A percentile compares a stretch with the other conserved stretches of the same genome.
Conservation (phyloP, 92 coral and sea anemone genomes). For the Pocillopora grandis region DNA sequence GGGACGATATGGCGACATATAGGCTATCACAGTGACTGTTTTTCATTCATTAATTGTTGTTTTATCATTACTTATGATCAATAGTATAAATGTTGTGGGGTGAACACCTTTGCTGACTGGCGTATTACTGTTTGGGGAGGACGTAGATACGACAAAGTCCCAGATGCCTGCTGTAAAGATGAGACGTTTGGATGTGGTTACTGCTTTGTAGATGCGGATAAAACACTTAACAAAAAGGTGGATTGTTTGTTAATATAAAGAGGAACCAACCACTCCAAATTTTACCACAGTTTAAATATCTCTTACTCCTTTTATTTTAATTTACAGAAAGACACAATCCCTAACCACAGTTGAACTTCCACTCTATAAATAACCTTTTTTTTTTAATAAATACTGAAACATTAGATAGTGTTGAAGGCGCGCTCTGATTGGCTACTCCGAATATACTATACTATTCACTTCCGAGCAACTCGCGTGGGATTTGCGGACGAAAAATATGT, state of each 20-base stretch:
- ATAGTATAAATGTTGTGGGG: conserved; percentile 56
- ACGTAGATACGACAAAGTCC: conserved; percentile 58
- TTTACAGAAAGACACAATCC: no score
- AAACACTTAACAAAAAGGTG: conserved; percentile 24
- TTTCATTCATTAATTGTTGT: background rate
- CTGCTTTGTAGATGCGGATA: conserved; percentile 19
- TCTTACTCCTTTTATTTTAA: no score
- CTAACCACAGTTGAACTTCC: no score
- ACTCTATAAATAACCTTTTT: no score
- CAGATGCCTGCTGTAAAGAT: conserved; percentile 46
- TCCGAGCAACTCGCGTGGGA: no score
- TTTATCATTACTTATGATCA: background rate
- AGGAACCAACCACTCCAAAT: background rate
- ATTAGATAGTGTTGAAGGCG: no score
- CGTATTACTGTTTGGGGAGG: conserved; percentile 46
- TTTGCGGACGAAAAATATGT: no score
- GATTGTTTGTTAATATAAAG: no score
- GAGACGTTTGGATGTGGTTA: conserved; percentile 33
- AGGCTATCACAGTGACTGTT: background rate
- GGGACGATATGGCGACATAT: background rate
- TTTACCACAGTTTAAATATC: no score
- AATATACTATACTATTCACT: no score
- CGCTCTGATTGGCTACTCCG: no score
- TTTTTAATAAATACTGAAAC: no score
- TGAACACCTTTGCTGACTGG: conserved; percentile 50